A percentile compares a stretch with the other conserved stretches of the same genome.
Conservation (phyloP, 2,113 vertebrate genomes). For the Zingel zingel region DNA sequence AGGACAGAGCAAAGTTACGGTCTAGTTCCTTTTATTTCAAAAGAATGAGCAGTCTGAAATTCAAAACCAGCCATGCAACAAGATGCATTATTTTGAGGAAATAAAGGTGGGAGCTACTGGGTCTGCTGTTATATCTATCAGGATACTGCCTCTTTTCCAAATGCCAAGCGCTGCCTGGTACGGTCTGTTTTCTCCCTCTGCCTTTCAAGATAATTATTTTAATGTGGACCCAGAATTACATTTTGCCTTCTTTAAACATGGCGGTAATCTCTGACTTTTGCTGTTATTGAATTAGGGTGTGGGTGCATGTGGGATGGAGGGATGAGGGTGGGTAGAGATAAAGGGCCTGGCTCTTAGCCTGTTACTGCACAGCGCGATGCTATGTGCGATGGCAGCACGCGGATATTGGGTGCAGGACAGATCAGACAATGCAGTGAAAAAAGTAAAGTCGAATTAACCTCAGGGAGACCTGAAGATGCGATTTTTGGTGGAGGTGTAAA, state of each 20-base stretch:
- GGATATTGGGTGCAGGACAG: slow-evolving; percentile 74
- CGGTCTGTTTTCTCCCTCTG: slow-evolving; percentile 50
- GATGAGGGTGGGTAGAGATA: slow-evolving; percentile 65
- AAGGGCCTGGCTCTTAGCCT: slow-evolving; percentile 51
- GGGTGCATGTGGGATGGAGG: slow-evolving; percentile 47
- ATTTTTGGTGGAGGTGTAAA: slow-evolving; percentile 62
- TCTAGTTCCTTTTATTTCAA: slow-evolving; percentile 55
- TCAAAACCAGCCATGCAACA: slow-evolving; percentile 55
- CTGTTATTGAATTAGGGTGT: slow-evolving; percentile 84
- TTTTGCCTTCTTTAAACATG: slow-evolving; percentile 85
- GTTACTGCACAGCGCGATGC: slow-evolving; percentile 47
- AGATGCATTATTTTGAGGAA: slow-evolving; percentile 57
- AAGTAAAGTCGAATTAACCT: slow-evolving; percentile 85
- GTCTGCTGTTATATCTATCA: slow-evolving; percentile 69
- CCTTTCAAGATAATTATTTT: slow-evolving; percentile 86
- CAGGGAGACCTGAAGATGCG: slow-evolving; percentile 65
- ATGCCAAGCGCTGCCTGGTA: slow-evolving; percentile 32
- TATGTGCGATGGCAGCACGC: slow-evolving; percentile 55
- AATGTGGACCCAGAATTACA: slow-evolving; percentile 85
- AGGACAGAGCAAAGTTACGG: slow-evolving; percentile 64
- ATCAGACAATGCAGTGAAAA: slow-evolving; percentile 78
- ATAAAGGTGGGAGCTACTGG: slow-evolving; percentile 48
- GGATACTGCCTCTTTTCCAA: slow-evolving; percentile 56
- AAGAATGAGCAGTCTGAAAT: slow-evolving; percentile 53
- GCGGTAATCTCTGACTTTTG: slow-evolving; percentile 84